phyloP scores from a whole-genome alignment of 2,888 invertebrate genomes.

The Rhorus exstirpatorius region DNA sequence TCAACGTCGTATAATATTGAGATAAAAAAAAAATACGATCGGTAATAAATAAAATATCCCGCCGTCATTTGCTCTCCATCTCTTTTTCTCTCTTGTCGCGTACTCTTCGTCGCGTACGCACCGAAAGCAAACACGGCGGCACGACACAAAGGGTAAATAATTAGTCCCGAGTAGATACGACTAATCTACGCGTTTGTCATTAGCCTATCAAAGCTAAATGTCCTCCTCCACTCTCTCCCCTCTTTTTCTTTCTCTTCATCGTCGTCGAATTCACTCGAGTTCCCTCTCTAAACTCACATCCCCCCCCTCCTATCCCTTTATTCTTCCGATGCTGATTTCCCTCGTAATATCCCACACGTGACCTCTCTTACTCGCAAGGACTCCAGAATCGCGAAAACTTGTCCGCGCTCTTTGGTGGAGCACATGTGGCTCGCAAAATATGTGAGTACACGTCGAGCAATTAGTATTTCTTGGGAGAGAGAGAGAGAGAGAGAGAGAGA shows the following conservation, averaged over 20 bases:
- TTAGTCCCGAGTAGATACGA: slow-evolving; percentile 82
- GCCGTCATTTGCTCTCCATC: slow-evolving; percentile 67
- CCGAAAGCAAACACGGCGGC: slow-evolving; percentile 74
- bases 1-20: slow-evolving; percentile 54
- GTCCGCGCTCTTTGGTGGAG: background rate
- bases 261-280: slow-evolving; percentile 17
- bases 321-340: slow-evolving; percentile 33
- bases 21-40: slow-evolving; percentile 47
- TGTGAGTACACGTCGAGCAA: slow-evolving; percentile 80
- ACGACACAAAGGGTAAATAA: slow-evolving; percentile 83
- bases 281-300: slow-evolving; percentile 61
- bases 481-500: background rate
- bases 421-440: slow-evolving; percentile 74
- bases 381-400: slow-evolving; percentile 54
- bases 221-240: slow-evolving; percentile 64
- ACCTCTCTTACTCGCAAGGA: too few species aligned
- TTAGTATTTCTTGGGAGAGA: slow-evolving; percentile 80
- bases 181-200: slow-evolving; percentile 85
- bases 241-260: slow-evolving; percentile 23
- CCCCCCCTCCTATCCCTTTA: slow-evolving; percentile 43
- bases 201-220: slow-evolving; percentile 84
- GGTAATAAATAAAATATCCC: slow-evolving; percentile 76
- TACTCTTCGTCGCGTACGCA: slow-evolving; percentile 56
- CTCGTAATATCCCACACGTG: slow-evolving; percentile 42
- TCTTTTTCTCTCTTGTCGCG: background rate